Evolutionary conservation across 2,888 invertebrate genomes (phyloP), one percentile per base, ranked within the genome.

Genomic region (Lasioglossum vierecki): DNA sequence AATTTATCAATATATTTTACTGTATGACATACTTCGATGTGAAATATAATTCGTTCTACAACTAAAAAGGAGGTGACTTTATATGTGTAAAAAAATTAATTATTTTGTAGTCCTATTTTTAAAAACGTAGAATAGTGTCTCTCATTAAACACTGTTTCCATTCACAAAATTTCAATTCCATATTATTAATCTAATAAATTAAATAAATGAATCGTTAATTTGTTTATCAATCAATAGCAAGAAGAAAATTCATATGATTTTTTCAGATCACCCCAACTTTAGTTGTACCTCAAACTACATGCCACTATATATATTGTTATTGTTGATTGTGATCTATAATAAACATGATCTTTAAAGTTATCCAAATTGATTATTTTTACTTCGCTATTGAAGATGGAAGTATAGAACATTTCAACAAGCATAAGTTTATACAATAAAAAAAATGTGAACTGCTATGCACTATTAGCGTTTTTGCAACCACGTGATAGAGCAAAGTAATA

Each of bases 361-460:
- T 57, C 13, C 57, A 18, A 66, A 35, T 35, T 46, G 44, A 39
- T 66, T 46, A 22, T 46, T 30, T 76, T 11, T 66, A 41, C 15
- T 39, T 46, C 30, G 13, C 30, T 46, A 76, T 68, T 46, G 35
- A 76, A 68, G 66, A 68, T 35, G 39, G 9, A 76, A 49, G 46
- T 46, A 18, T 18, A 77, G 39, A 77, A 39, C 9, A 49, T 68
- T 46, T 46, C 41, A 76, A n/a, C n/a, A 30, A 22, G 66, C 44
- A 68, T 57, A 74, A 39, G 41, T 57, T 75, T 57, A 60, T 41
- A 57, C 26, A 74, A 74, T 49, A 22, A 72, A 68, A 68, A 39
- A 68, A 68, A 68, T 68, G 68, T 68, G 68, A 68, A 63, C 30
- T 63, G 63, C 63, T 63, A 63, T 63, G 63, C 63, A 63, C 63